Evolutionary conservation across 2,888 invertebrate genomes (phyloP).

Genomic region (Corbicula japonica): DNA sequence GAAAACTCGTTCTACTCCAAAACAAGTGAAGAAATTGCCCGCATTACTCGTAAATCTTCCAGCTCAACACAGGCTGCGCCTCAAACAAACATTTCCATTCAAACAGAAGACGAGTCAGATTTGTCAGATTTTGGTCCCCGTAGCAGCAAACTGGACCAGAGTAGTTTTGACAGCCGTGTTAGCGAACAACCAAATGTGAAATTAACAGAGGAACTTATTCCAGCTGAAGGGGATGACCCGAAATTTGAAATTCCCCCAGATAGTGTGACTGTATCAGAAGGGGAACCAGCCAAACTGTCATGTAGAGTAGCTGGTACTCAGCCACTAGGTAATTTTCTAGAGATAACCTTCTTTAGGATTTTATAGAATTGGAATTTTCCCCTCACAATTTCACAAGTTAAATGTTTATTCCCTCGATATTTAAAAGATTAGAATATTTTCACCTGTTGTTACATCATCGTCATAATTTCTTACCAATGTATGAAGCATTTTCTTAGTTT

Average conservation of each 20-base stretch:
- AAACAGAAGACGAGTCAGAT: slow-evolving; percentile 69
- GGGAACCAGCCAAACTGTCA: slow-evolving; percentile 81
- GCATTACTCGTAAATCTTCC: slow-evolving; percentile 70
- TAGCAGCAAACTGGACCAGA: slow-evolving; percentile 48
- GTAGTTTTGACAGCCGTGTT: slow-evolving; percentile 61
- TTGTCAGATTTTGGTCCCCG: slow-evolving; percentile 62
- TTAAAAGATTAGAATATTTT: too few species aligned
- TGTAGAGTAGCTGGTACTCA: slow-evolving; percentile 81
- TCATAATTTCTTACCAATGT: too few species aligned
- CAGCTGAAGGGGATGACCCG: slow-evolving; percentile 81
- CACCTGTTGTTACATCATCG: too few species aligned
- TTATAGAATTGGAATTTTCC: too few species aligned
- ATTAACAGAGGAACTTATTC: slow-evolving; percentile 75
- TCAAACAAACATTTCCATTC: slow-evolving; percentile 55
- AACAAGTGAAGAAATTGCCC: slow-evolving; percentile 78
- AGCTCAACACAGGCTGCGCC: slow-evolving; percentile 30
- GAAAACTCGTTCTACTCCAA: slow-evolving; percentile 79
- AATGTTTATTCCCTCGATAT: too few species aligned
- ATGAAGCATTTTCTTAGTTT: too few species aligned
- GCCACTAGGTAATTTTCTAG: slow-evolving; percentile 81
- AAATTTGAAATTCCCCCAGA: slow-evolving; percentile 81
- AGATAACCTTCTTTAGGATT: too few species aligned
- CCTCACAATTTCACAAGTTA: too few species aligned
- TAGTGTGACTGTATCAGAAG: slow-evolving; percentile 79
- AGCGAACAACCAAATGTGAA: slow-evolving; percentile 67